phyloP scores from a whole-genome alignment of 2,113 vertebrate species.

The Melospiza georgiana region DNA sequence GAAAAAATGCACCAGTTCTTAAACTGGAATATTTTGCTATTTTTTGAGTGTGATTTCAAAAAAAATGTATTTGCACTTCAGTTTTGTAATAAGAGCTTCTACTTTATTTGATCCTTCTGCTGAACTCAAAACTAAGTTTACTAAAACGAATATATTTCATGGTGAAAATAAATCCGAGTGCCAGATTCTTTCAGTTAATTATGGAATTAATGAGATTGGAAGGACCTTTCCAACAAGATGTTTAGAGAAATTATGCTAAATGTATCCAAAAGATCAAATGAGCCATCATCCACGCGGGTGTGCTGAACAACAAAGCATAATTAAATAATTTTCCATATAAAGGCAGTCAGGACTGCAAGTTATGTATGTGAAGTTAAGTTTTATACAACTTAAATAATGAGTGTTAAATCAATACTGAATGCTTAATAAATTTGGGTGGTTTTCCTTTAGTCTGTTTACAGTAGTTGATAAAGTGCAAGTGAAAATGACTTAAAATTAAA shows the following conservation, averaged over 20 bases:
- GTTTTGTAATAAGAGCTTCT: neutral
- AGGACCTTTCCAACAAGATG: neutral
- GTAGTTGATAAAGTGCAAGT: neutral
- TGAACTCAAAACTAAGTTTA: neutral
- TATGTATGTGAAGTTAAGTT: neutral
- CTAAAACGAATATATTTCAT: neutral
- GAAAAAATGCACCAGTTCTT: neutral
- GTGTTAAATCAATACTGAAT: neutral
- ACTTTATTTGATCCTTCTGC: neutral
- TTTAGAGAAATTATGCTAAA: neutral
- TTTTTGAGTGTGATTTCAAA: neutral
- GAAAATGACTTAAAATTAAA: neutral
- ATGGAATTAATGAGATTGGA: neutral
- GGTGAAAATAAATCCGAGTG: neutral
- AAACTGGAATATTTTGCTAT: neutral
- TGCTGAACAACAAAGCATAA: neutral
- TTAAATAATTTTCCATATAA: neutral
- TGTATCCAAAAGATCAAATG: neutral
- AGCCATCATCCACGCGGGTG: neutral
- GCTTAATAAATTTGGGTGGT: neutral
- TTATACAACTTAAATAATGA: neutral
- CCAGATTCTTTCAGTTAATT: neutral
- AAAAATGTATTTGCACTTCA: neutral
- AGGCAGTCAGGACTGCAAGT: neutral
- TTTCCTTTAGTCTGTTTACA: neutral